Base-by-base conservation (phyloP, 92 coral and sea anemone species). In the Ricordea florida region DNA sequence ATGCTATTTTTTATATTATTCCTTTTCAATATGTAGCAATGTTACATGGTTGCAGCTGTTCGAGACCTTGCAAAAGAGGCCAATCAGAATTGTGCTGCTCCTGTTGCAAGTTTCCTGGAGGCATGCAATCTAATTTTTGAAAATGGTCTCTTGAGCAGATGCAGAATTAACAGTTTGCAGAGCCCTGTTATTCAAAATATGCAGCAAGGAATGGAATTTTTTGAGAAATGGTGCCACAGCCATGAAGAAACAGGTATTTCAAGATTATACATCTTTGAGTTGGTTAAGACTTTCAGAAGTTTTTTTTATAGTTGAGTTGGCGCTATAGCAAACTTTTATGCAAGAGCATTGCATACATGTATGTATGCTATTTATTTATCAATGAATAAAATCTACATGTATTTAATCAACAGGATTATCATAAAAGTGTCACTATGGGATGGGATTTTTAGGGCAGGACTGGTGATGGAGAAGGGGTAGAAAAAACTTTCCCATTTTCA, bases 71-170 rank as follows among this genome's bases (percentile, higher is more conserved):
- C 74, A 17, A 25, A 78, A 18, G 66, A 47, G 24, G 38, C 75
- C 35, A 30, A 40, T 30, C 61, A 53, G 34, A 53, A 34, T 2
- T 50, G 76, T 23, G 43, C 66, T 32, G 22, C 14, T 8, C 22
- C 35, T 8, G 48, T 55, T 24, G 84, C 67, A 26, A 48, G 15
- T n/a, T 78, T 4, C 53, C 76, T 78, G 11, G 69, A 66, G 9
- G 84, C 76, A 34, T 78, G 76, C 51, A 78, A 65, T 52, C 67
- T 78, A 23, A 22, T 66, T 18, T 78, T 78, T 66, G 84, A 78
- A 22, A 53, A 78, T 26, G 84, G 76, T 10, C 66, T 78, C 44
- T 43, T 78, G 47, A 78, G 84, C 53, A 41, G 22, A 31, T 35
- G 76, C 22, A 35, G 74, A 20, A 66, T 66, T 9, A 78, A 57